Conservation (phyloP, 2,888 invertebrate genomes). For the Acrocyrtus sp. region DNA sequence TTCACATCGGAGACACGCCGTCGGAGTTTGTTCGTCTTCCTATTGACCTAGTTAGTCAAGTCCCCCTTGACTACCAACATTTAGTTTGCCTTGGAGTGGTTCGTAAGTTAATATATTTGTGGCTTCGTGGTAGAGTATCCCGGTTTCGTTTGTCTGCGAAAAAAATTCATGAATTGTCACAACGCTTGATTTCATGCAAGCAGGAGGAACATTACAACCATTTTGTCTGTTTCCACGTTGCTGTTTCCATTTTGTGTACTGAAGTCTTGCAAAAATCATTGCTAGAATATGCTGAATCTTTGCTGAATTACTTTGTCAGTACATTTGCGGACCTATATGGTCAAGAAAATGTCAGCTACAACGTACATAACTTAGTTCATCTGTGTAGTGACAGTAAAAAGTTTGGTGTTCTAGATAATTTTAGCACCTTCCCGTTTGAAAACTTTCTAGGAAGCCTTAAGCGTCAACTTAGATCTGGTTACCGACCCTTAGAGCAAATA, state of each 20-base stretch:
- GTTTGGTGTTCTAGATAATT: conserved; percentile 1
- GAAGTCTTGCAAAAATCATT: neutral
- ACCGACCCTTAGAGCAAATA: conserved; percentile 10
- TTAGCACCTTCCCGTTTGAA: conserved; percentile 19
- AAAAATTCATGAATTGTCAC: conserved; percentile 12
- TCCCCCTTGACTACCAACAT: conserved; percentile 53
- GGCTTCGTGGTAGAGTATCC: conserved; percentile 11
- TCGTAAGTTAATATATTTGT: conserved; percentile 33
- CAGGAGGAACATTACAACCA: conserved; percentile 15
- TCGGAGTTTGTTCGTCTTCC: conserved; percentile 19
- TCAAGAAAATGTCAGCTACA: neutral
- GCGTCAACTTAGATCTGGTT: neutral
- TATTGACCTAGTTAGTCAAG: conserved; percentile 34
- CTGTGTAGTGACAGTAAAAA: neutral
- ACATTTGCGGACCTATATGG: neutral
- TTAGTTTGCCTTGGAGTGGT: conserved; percentile 48
- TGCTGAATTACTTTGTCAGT: conserved; percentile 4
- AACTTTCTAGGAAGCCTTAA: neutral
- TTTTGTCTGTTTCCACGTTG: conserved; percentile 10
- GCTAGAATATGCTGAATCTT: neutral
- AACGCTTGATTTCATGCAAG: conserved; percentile 2
- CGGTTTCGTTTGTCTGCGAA: conserved; percentile 1
- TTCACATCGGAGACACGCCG: neutral
- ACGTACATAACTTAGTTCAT: conserved; percentile 3
- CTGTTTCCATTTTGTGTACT: neutral